Conservation (phyloP, 2,888 invertebrate species). For the Anticlea derivata region DNA sequence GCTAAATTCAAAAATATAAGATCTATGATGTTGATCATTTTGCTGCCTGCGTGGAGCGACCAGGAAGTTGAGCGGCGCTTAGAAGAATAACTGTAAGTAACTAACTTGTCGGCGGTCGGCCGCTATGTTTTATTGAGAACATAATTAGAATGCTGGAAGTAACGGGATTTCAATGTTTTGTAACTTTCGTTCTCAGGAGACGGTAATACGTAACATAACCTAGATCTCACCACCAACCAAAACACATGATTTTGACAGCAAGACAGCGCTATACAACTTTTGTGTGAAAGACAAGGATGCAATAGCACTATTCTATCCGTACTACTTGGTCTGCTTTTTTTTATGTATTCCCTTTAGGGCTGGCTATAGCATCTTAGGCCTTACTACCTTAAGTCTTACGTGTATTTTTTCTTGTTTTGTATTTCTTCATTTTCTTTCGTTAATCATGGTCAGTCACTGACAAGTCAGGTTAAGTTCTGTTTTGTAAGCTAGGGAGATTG, state of each 20-base stretch:
- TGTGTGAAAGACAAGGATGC: not conserved
- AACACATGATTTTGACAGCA: conserved; percentile 20
- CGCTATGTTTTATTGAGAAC: conserved; percentile 21
- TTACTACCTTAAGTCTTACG: no score
- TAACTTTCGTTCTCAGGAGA: conserved; percentile 35
- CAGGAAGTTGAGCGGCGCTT: conserved; percentile 1
- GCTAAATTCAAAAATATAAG: conserved; percentile 71
- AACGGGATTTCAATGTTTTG: conserved; percentile 43
- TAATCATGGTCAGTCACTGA: no score
- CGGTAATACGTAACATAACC: no score
- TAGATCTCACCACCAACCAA: conserved; percentile 24
- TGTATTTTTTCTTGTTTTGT: no score
- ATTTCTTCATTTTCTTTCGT: no score
- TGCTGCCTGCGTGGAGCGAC: not conserved
- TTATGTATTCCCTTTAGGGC: no score
- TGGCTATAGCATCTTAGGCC: no score
- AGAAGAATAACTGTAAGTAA: conserved; percentile 15
- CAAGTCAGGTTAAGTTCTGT: no score
- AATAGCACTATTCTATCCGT: no score
- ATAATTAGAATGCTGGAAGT: conserved; percentile 35
- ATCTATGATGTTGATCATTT: conserved; percentile 68
- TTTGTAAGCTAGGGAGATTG: no score
- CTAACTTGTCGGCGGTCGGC: no score
- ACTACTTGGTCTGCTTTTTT: no score
- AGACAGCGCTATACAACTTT: not conserved